These are phyloP conservation scores for Cariama cristata DNA, from an alignment of 2,113 vertebrate genomes.

Conservation along the genomic window DNA sequence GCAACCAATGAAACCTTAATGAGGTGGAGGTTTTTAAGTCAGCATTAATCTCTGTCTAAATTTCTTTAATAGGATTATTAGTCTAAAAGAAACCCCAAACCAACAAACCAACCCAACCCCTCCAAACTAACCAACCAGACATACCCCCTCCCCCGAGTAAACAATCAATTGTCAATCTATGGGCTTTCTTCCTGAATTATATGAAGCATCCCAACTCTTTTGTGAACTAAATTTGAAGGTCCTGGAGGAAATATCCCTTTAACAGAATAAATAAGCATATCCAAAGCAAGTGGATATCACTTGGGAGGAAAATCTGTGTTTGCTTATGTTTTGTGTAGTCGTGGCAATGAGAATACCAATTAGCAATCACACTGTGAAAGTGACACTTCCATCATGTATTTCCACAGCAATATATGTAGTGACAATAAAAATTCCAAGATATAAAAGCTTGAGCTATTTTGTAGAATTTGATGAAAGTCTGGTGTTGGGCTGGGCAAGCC, in stretches of 20 bases:
- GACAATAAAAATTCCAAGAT: background rate
- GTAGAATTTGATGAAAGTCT: constrained; percentile 14
- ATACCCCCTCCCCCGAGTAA: background rate
- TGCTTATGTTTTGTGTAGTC: background rate
- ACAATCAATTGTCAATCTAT: background rate
- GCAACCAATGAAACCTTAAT: constrained; percentile 13
- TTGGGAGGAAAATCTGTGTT: background rate
- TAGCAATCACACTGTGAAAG: background rate
- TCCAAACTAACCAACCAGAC: background rate
- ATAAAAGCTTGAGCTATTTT: background rate
- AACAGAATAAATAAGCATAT: background rate
- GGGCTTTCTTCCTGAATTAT: background rate
- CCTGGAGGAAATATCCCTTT: background rate
- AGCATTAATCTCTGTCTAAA: constrained; percentile 12
- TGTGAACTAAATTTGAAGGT: background rate
- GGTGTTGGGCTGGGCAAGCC: rapidly evolving
- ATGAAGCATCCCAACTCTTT: background rate
- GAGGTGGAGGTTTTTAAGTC: background rate
- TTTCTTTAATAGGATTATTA: constrained; percentile 16
- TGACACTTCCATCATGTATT: background rate
- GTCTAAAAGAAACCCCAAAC: background rate
- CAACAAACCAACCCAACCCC: background rate
- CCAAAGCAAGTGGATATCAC: background rate
- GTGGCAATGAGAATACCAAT: background rate
- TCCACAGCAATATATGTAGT: background rate